A percentile compares a stretch with the other conserved stretches of the same genome.
Evolutionary conservation across 2,888 invertebrate species (phyloP).

Genomic region (Melieria crassipennis): DNA sequence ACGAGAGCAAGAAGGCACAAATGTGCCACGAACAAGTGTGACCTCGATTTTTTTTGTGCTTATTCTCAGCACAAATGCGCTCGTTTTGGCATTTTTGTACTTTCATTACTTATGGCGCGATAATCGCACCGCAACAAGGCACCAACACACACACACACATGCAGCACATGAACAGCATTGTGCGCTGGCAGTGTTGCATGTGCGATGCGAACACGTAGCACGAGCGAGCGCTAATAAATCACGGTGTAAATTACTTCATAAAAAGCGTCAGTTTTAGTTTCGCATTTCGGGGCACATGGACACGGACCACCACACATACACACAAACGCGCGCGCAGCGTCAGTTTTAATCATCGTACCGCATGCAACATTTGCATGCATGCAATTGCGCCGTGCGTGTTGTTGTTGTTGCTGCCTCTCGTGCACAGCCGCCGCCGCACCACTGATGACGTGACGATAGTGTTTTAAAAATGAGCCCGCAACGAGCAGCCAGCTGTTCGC

Average conservation of each 20-base stretch:
- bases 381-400: neutral
- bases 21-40: no score
- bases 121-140: neutral
- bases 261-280: slow-evolving; percentile 43
- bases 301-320: neutral
- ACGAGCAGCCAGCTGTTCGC: neutral
- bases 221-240: slow-evolving; percentile 46
- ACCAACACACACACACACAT: no score
- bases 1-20: no score
- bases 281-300: slow-evolving; percentile 14
- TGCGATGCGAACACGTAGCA: no score
- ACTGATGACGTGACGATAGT: slow-evolving; percentile 2
- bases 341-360: slow-evolving; percentile 37
- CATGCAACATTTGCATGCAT: slow-evolving; percentile 29
- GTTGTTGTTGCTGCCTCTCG: neutral
- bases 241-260: slow-evolving; percentile 51
- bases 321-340: neutral
- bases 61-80: no score
- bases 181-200: no score
- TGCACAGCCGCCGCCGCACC: no score
- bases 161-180: no score
- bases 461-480: neutral
- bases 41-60: no score
- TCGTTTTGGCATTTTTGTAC: neutral
- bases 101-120: slow-evolving; percentile 11